Conservation (phyloP, 2,113 vertebrate genomes). For the Zootoca vivipara region DNA sequence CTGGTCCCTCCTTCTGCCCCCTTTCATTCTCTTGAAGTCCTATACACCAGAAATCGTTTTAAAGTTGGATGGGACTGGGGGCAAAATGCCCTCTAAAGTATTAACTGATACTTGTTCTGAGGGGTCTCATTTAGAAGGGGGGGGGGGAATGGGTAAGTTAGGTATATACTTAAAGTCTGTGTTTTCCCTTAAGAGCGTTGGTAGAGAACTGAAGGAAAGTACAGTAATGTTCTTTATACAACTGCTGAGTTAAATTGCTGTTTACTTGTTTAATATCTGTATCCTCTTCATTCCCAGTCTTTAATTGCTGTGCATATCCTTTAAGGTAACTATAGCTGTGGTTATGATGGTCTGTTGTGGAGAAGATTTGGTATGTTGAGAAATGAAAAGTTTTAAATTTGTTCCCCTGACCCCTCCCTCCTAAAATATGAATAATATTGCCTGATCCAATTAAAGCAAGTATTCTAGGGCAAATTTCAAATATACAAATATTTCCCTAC, state of each 20-base stretch:
- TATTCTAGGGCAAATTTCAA: constrained; percentile 19
- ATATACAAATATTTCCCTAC: constrained; percentile 12
- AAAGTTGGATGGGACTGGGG: constrained; percentile 23
- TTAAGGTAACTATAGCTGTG: constrained; percentile 23
- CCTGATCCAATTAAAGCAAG: constrained; percentile 17
- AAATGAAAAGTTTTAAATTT: constrained; percentile 6
- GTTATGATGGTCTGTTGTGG: neutral
- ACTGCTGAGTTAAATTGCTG: neutral
- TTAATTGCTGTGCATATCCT: neutral
- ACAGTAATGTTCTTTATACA: neutral
- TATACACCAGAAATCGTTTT: constrained; percentile 40
- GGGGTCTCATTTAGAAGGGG: constrained; percentile 2
- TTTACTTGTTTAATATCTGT: neutral
- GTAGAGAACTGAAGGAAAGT: constrained; percentile 8
- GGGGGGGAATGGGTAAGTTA: neutral
- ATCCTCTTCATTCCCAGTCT: neutral
- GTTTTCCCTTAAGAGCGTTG: constrained; percentile 7
- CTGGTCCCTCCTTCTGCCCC: constrained; percentile 29
- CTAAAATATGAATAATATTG: neutral
- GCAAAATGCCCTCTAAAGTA: neutral
- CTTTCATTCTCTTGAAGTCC: constrained; percentile 50
- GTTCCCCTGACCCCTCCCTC: neutral
- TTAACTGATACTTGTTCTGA: constrained; percentile 40
- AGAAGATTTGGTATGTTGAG: neutral
- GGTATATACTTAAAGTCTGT: neutral